These are phyloP conservation scores for Parnassius mnemosyne DNA, from an alignment of 2,888 invertebrate genomes.

Conservation along the genomic window DNA sequence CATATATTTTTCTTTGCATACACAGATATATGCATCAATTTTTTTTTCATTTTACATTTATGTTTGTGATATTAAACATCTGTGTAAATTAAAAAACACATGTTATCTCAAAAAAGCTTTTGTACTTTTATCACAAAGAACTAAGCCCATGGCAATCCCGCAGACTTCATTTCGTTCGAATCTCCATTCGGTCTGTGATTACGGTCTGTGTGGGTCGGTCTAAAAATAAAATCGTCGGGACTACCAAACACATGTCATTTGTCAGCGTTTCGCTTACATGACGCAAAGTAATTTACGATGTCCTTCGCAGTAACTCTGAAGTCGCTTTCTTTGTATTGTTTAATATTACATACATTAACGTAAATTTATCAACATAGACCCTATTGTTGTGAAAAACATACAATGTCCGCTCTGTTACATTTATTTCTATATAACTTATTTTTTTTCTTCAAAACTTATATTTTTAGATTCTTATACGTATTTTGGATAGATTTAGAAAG, in stretches of 20 bases:
- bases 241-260: constrained; percentile 69
- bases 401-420: too few species aligned
- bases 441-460: too few species aligned
- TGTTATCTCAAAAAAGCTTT: constrained; percentile 23
- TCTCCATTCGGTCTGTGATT: constrained; percentile 47
- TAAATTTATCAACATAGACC: neutral
- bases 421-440: too few species aligned
- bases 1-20: too few species aligned
- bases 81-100: constrained; percentile 18
- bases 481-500: too few species aligned
- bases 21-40: neutral
- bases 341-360: constrained; percentile 13
- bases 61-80: constrained; percentile 12
- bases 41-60: neutral
- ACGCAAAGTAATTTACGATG: constrained; percentile 61
- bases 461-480: too few species aligned
- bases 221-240: constrained; percentile 57
- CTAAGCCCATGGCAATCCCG: constrained; percentile 28
- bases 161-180: constrained; percentile 27
- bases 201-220: constrained; percentile 50
- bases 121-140: constrained; percentile 26
- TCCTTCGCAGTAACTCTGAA: constrained; percentile 46
- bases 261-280: constrained; percentile 66
- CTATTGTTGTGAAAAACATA: too few species aligned
- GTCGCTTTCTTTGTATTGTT: constrained; percentile 33